These are phyloP conservation scores for Ophraella communa DNA, from an alignment of 2,888 invertebrate genomes.

Conservation along the genomic window DNA sequence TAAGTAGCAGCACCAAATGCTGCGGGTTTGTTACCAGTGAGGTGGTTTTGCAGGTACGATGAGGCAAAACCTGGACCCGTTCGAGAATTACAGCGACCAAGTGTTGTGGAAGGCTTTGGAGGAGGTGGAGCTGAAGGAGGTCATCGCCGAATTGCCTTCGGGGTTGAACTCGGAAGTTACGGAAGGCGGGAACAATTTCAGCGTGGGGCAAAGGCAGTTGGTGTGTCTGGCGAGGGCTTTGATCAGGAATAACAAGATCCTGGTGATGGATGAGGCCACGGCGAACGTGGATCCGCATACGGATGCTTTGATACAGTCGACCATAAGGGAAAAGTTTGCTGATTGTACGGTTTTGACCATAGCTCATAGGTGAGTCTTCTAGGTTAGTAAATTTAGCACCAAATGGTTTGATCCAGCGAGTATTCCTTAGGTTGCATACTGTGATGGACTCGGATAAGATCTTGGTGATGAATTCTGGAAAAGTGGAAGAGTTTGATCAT, in stretches of 20 bases:
- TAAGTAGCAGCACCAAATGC: conserved; percentile 55
- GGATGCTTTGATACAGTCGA: conserved; percentile 78
- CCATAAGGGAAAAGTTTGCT: conserved; percentile 77
- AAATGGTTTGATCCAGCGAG: no score
- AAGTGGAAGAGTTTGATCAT: conserved; percentile 76
- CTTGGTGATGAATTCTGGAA: conserved; percentile 83
- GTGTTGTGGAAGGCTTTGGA: conserved; percentile 50
- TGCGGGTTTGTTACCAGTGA: background rate
- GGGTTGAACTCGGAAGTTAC: conserved; percentile 55
- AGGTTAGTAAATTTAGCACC: no score
- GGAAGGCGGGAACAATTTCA: conserved; percentile 68
- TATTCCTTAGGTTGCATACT: conserved; percentile 68
- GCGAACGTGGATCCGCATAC: conserved; percentile 85
- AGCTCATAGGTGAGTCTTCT: conserved; percentile 81
- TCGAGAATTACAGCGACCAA: conserved; percentile 50
- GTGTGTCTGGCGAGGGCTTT: conserved; percentile 74
- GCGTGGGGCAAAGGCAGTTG: conserved; percentile 59
- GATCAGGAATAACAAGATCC: conserved; percentile 58
- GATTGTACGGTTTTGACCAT: conserved; percentile 85
- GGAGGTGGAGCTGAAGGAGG: conserved; percentile 59
- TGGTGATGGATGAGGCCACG: conserved; percentile 74
- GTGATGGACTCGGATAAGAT: conserved; percentile 88
- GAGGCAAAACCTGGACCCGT: conserved; percentile 57
- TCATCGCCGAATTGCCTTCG: conserved; percentile 68
- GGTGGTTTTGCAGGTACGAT: conserved; percentile 59